phyloP scores from a whole-genome alignment of 1,140 invertebrate genomes.

The Globodera rostochiensis region DNA sequence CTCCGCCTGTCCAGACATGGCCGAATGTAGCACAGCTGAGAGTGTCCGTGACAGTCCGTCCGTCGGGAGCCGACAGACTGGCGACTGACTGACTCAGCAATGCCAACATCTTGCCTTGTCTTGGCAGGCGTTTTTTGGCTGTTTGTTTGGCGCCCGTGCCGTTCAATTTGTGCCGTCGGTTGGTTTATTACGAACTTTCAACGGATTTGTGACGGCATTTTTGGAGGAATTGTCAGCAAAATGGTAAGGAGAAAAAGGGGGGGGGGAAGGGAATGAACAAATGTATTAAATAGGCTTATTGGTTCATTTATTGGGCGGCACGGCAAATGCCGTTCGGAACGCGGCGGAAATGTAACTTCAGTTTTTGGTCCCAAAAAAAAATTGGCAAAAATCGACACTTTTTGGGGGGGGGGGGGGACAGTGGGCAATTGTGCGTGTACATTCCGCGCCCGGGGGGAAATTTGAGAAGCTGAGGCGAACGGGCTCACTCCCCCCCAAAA shows the following conservation, averaged over 20 bases:
- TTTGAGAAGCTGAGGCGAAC: background rate
- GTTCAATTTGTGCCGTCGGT: too few relatives aligned
- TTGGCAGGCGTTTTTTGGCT: background rate
- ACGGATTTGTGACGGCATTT: too few relatives aligned
- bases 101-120: slow-evolving; percentile 53
- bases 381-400: background rate
- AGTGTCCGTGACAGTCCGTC: slow-evolving; percentile 12
- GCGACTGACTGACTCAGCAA: slow-evolving; percentile 36
- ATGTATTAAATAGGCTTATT: too few relatives aligned
- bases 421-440: background rate
- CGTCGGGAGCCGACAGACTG: background rate
- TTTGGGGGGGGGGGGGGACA: background rate
- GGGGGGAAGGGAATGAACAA: too few relatives aligned
- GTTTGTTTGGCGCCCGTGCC: too few relatives aligned
- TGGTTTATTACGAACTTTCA: too few relatives aligned
- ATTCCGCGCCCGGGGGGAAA: background rate
- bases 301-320: too few relatives aligned
- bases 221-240: too few relatives aligned
- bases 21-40: slow-evolving; percentile 49
- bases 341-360: background rate
- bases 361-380: background rate
- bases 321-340: too few relatives aligned
- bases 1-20: slow-evolving; percentile 34
- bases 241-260: too few relatives aligned
- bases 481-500: too few relatives aligned